Evolutionary conservation across 1,140 invertebrate genomes (phyloP).

Genomic region (Atta texana): DNA sequence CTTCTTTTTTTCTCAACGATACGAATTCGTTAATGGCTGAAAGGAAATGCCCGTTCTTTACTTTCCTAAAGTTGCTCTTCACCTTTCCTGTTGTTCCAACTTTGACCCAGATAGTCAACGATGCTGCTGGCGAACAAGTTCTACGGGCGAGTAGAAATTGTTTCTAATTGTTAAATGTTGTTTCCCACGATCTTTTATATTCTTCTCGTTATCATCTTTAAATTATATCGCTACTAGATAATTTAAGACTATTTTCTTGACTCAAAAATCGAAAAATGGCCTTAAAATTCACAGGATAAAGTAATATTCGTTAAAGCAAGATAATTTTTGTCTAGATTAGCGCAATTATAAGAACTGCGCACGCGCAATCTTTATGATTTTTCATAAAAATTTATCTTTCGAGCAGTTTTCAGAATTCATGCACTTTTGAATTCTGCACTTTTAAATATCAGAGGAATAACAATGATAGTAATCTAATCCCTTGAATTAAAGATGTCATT

Average conservation of each 20-base stretch:
- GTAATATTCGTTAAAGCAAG: background rate
- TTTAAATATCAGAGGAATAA: too few species aligned
- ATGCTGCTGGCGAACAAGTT: constrained; percentile 39
- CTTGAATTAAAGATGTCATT: too few species aligned
- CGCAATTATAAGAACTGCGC: background rate
- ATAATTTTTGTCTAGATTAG: constrained; percentile 5
- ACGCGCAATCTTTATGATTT: background rate
- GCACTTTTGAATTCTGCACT: too few species aligned
- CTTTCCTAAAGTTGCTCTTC: constrained; percentile 33
- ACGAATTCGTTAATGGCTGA: constrained; percentile 40
- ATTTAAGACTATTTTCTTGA: constrained; percentile 19
- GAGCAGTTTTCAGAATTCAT: constrained; percentile 37
- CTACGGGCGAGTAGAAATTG: constrained; percentile 41
- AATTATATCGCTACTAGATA: constrained; percentile 24
- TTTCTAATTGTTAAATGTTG: constrained; percentile 62
- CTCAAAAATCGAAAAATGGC: constrained; percentile 3
- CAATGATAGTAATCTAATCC: too few species aligned
- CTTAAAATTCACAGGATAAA: constrained; percentile 29
- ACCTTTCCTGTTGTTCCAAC: constrained; percentile 56
- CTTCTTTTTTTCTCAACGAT: background rate
- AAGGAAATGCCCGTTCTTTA: constrained; percentile 42
- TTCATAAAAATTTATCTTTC: background rate
- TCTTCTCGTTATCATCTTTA: constrained; percentile 49
- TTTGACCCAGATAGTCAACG: constrained; percentile 57
- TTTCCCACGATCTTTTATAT: constrained; percentile 47